Evolutionary conservation across 1,140 invertebrate genomes (phyloP), one percentile per base, ranked within the genome.

Genomic region (Dryas iulia): DNA sequence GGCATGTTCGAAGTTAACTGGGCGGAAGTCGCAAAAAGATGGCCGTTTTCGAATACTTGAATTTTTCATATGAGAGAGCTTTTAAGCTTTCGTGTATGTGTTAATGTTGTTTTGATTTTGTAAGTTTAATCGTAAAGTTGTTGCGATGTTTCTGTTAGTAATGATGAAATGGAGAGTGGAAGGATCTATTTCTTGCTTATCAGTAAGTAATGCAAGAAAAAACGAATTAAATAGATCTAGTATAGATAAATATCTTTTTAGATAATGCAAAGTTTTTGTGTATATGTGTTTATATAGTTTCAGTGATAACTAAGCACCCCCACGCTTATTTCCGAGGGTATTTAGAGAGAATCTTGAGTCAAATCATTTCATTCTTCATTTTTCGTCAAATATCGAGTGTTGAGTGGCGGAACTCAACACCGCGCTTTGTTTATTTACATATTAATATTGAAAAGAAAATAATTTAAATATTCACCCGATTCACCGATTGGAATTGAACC

Each of bases 61-160:
- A 39, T 39, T 39, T 39, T 47, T 47, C 39, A 47, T 47, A 47
- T 47, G 39, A 47, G 8, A 47, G 39, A 47, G 39, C 39, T 47
- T 47, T 47, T 12, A 21, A 47, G 39, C 39, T 47, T 47, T 47
- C 39, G 2, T 28, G 26, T 3, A 28, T 28, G 26, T 28, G 26
- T 28, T 3, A 3, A 28, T 28, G 6, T 28, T 28, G 3, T 3
- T 28, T 28, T 28, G 6, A n/a, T n/a, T n/a, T n/a, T n/a, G n/a
- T n/a, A n/a, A n/a, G n/a, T n/a, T n/a, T n/a, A n/a, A n/a, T n/a
- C n/a, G n/a, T n/a, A n/a, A n/a, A n/a, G n/a, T n/a, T n/a, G n/a
- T n/a, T n/a, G n/a, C n/a, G n/a, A n/a, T n/a, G n/a, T n/a, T n/a
- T n/a, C n/a, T n/a, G n/a, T n/a, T n/a, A n/a, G n/a, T n/a, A n/a